Base-by-base conservation (phyloP, 2,888 invertebrate genomes). In the Pegoplata infirma region DNA sequence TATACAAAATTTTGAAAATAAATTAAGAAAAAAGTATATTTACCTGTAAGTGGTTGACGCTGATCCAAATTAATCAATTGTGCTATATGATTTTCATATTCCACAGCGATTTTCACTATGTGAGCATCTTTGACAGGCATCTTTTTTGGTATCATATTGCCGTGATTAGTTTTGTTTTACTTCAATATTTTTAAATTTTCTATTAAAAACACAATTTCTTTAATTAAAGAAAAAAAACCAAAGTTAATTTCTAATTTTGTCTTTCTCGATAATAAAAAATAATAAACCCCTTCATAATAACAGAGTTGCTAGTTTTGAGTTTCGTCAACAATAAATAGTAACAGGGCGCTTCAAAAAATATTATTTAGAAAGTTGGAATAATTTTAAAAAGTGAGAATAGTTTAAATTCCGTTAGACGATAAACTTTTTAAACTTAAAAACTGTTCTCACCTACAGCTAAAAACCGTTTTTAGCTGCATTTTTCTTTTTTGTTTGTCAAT, bases 71-170 rank as follows among this genome's bases (percentile, higher is more conserved):
- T 95, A 81, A 96, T 96, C 79, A 97, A 91, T 82, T 94, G 94
- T 86, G 95, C 95, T 84, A 93, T 93, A 47, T 92, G 90, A 77
- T 91, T 91, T 61, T 91, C 92, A 93, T 95, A 94, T 90, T 96
- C 94, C 82, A 97, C 96, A 69, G 97, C 97, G 83, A 97, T 97
- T 91, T 97, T 97, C 10, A 97, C 95, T 83, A 96, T 95, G 85
- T 94, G 96, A 5, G 95, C 92, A 89, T 96, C 96, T 88, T 95
- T 95, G 85, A 93, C 93, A 85, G 94, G 94, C 92, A 94, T 94
- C 91, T 94, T 94, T 82, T 89, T 89, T 8, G 89, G 88, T 78
- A 89, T 86, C 89, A 89, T 89, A 53, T 81, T 83, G 61, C 17
- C 49, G 36, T 19, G 10, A n/a, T n/a, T n/a, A n/a, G n/a, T n/a